Evolutionary conservation across 2,888 invertebrate species (phyloP).

Genomic region (Pheosia tremula): DNA sequence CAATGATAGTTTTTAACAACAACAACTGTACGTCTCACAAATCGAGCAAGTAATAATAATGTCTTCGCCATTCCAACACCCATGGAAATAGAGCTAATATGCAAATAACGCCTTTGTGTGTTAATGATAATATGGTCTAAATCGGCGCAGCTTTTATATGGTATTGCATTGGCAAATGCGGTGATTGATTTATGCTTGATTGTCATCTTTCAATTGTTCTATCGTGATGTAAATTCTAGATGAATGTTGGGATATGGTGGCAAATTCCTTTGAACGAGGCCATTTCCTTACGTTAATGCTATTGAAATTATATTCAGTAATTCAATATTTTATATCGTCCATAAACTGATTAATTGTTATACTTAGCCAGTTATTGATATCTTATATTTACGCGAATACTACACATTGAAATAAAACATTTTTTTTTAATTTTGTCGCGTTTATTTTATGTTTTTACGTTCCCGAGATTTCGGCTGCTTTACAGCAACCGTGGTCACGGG

Average conservation of each 20-base stretch:
- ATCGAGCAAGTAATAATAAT: slow-evolving; percentile 13
- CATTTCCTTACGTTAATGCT: no score
- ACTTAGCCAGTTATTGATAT: no score
- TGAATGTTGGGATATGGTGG: slow-evolving; percentile 7
- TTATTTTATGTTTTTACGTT: no score
- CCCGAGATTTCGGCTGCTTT: no score
- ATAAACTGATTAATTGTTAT: no score
- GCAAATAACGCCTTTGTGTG: slow-evolving; percentile 11
- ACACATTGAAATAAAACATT: no score
- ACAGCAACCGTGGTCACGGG: no score
- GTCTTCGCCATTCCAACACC: neutral
- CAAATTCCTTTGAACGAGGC: neutral
- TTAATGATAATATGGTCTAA: slow-evolving; percentile 1
- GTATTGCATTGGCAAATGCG: slow-evolving; percentile 10
- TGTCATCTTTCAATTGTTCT: slow-evolving; percentile 34
- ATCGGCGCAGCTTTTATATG: neutral
- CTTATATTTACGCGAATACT: no score
- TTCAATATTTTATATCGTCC: no score
- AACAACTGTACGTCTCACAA: slow-evolving; percentile 24
- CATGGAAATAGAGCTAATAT: neutral
- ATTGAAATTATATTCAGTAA: no score
- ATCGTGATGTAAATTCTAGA: slow-evolving; percentile 16
- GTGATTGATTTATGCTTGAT: slow-evolving; percentile 38
- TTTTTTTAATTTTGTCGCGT: no score
- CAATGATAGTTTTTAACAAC: slow-evolving; percentile 33